Conservation (phyloP, 30 jellyfish, hydroid and myxozoan genomes). For the Chironex yamaguchii region DNA sequence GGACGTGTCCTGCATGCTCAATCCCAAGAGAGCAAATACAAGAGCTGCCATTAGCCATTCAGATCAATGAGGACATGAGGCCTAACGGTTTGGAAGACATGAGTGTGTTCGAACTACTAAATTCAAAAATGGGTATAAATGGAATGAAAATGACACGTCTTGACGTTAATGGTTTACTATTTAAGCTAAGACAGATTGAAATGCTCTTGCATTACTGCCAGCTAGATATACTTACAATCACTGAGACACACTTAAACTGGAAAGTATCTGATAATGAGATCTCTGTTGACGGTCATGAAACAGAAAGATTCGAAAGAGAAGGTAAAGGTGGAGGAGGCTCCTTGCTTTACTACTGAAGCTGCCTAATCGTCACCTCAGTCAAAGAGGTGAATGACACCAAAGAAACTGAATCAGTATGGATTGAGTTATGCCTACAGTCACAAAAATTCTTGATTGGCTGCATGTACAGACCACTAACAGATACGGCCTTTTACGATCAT, state of each 20-base stretch:
- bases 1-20: conserved; percentile 35
- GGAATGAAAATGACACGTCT: neutral
- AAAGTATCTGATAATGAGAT: conserved; percentile 10
- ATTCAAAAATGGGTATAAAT: conserved; percentile 3
- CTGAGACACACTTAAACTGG: too few relatives aligned
- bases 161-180: neutral
- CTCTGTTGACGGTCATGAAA: conserved; percentile 30
- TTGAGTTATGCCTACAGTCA: conserved; percentile 37
- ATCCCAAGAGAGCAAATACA: conserved; percentile 24
- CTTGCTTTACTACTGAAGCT: conserved; percentile 29
- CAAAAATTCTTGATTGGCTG: too few relatives aligned
- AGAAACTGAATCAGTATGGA: too few relatives aligned
- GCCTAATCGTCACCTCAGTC: conserved; percentile 18
- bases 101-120: neutral
- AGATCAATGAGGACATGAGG: conserved; percentile 21
- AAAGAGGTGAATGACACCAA: conserved; percentile 15
- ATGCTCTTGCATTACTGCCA: too few relatives aligned
- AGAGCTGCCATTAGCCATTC: conserved; percentile 31
- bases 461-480: too few relatives aligned
- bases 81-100: conserved; percentile 34
- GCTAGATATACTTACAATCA: too few relatives aligned
- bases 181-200: too few relatives aligned
- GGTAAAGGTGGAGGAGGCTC: conserved; percentile 29
- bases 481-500: too few relatives aligned
- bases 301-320: conserved; percentile 33